Conservation (phyloP, 2,888 invertebrate species). For the Ypsolopha sequella region DNA sequence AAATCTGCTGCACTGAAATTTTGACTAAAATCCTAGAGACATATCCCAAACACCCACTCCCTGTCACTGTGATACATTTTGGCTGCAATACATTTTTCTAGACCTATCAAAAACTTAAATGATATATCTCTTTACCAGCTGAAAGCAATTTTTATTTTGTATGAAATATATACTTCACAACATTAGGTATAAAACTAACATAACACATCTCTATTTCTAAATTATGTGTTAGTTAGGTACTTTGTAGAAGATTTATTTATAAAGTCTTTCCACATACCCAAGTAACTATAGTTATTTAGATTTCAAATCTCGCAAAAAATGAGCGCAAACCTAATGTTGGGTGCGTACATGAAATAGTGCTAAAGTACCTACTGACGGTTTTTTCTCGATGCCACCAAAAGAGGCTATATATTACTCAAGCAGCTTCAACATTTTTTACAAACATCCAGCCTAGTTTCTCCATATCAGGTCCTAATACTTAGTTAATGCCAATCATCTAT, state of each 20-base stretch:
- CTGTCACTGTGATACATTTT: neutral
- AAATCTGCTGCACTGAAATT: too few species aligned
- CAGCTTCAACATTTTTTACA: neutral
- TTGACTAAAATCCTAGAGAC: neutral
- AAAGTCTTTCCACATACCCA: too few species aligned
- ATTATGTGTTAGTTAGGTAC: too few species aligned
- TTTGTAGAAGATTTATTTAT: too few species aligned
- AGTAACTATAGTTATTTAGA: too few species aligned
- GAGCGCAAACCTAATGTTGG: neutral
- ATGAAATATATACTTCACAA: too few species aligned
- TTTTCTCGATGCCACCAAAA: slow-evolving; percentile 1
- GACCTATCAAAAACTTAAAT: too few species aligned
- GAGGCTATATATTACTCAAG: neutral
- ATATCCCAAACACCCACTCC: neutral
- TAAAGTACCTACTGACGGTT: neutral
- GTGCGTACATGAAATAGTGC: neutral
- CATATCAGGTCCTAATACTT: neutral
- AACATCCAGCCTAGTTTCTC: neutral
- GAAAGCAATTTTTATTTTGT: too few species aligned
- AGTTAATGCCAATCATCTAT: neutral
- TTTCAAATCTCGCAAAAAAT: neutral
- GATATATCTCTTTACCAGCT: too few species aligned
- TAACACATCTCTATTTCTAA: neutral
- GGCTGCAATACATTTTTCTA: neutral
- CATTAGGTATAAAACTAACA: too few species aligned